Evolutionary conservation across 2,113 vertebrate species (phyloP).

Genomic region (Origma solitaria): DNA sequence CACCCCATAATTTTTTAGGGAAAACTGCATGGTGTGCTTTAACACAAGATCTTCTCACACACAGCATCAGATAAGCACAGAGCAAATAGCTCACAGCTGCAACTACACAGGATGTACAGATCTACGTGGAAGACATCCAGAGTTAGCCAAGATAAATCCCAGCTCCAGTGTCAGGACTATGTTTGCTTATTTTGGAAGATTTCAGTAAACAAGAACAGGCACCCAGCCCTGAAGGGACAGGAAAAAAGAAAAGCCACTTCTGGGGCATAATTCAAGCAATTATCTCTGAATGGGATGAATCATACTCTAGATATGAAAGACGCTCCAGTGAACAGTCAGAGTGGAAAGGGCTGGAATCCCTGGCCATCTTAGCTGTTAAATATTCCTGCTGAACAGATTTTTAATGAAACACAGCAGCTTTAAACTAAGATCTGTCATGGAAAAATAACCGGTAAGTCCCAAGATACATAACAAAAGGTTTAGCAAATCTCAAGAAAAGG

Average conservation of each 20-base stretch:
- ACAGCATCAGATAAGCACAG: not conserved
- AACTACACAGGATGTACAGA: not conserved
- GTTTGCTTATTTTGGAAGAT: slow-evolving; percentile 10
- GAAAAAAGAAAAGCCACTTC: not conserved
- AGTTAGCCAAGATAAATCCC: not conserved
- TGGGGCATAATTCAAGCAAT: not conserved
- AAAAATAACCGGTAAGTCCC: not conserved
- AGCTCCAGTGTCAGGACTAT: not conserved
- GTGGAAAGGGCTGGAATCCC: not conserved
- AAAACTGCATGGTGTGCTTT: not conserved
- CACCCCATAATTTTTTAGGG: rapidly evolving
- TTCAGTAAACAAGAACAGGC: not conserved
- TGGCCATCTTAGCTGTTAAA: not conserved
- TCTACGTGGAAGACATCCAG: not conserved
- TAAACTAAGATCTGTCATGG: not conserved
- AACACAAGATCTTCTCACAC: not conserved
- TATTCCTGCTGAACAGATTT: not conserved
- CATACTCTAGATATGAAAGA: not conserved
- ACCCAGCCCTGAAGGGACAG: not conserved
- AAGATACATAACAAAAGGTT: not conserved
- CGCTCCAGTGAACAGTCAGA: not conserved
- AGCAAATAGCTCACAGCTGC: not conserved
- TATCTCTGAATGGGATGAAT: not conserved
- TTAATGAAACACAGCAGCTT: not conserved
- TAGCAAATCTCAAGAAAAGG: not conserved